Percentiles rank a stretch among this genome's conserved stretches.
phyloP scores from a whole-genome alignment of 2,888 invertebrate genomes.

The Ptychoptera contaminata region DNA sequence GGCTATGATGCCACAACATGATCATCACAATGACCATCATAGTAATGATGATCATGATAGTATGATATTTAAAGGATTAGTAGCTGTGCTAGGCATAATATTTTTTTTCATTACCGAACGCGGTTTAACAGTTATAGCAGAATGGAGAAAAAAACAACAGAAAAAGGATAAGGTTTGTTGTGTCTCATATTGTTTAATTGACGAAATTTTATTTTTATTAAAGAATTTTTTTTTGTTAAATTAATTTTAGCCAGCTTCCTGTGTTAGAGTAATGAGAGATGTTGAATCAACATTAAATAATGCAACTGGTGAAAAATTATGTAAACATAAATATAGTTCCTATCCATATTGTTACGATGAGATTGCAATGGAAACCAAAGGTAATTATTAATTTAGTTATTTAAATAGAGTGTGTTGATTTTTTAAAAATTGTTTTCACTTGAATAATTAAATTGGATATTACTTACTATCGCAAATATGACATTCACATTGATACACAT shows the following conservation, averaged over 20 bases:
- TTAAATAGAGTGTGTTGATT: no score
- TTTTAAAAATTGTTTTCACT: not conserved
- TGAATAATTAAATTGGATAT: not conserved
- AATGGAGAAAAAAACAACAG: constrained; percentile 62
- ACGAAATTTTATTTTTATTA: no score
- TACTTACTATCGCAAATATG: no score
- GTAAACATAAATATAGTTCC: constrained; percentile 79
- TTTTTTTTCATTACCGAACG: constrained; percentile 84
- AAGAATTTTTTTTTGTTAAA: no score
- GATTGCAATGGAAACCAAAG: constrained; percentile 57
- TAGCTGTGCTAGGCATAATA: constrained; percentile 53
- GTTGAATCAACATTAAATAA: constrained; percentile 29
- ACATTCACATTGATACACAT: no score
- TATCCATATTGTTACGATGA: constrained; percentile 80
- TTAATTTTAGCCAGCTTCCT: constrained; percentile 35
- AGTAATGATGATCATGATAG: constrained; percentile 37
- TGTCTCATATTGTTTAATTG: no score
- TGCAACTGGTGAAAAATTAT: constrained; percentile 41
- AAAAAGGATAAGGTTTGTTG: constrained; percentile 44
- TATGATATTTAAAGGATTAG: constrained; percentile 75
- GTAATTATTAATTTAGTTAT: no score
- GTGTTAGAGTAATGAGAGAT: constrained; percentile 59
- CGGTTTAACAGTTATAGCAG: constrained; percentile 58
- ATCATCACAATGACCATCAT: constrained; percentile 15
- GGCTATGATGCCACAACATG: constrained; percentile 32